Base-by-base conservation (phyloP, 2,888 invertebrate genomes). In the Drosophila barbarae region DNA sequence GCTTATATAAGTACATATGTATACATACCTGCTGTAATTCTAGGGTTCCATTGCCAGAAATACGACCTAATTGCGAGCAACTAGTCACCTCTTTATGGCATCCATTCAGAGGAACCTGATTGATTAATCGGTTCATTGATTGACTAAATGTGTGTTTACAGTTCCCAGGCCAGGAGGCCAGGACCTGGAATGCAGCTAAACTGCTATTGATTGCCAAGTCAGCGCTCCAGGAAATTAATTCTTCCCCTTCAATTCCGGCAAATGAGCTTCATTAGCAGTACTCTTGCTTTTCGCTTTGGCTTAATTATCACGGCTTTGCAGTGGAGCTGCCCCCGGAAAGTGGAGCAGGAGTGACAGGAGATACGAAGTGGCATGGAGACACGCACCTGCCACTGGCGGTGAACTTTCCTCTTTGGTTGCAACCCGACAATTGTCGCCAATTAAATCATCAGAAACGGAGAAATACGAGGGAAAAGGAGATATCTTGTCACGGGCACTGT, bases 371-470 rank as follows among this genome's bases (percentile, higher is more conserved):
- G 57, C 21, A 32, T 13, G 10, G 47, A 8, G 51, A 56, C 77
- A 42, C 42, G 42, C 59, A 80, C 71, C 74, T 74, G 77, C 47
- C 34, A 56, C 44, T 52, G 32, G 34, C 30, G 47, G 23, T 65
- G 56, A 65, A 74, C 72, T 77, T 77, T 72, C 72, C 49, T 72
- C 72, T 39, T 52, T 53, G 41, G 53, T 55, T 30, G 52, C 51
- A 50, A 76, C 72, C 76, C 77, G 56, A 81, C 79, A 84, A 79
- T 81, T 79, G 79, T 84, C 84, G 84, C 78, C 81, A 79, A 79
- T 79, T 79, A 79, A 79, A 66, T 32, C 61, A 63, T 50, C 61
- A 63, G 61, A 63, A 50, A 63, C 30, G n/a, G 35, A 35, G 50
- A 50, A 63, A 61, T 42, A 42, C 39, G 10, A 47, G 21, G 3